Evolutionary conservation across 2,113 vertebrate genomes (phyloP).

Genomic region (Rhynchopsitta pachyrhyncha): DNA sequence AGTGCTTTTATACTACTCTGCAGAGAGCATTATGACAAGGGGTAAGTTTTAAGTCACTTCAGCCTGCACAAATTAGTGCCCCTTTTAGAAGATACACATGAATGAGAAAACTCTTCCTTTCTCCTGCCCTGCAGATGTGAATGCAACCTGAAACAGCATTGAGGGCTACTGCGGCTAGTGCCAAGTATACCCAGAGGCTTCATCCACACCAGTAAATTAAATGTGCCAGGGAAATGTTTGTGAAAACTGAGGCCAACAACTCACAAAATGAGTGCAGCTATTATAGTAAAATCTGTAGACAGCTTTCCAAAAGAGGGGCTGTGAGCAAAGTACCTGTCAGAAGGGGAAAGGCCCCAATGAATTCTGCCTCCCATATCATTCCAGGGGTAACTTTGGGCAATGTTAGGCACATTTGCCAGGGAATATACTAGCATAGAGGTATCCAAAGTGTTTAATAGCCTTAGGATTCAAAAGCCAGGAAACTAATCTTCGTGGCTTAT

Average conservation of each 20-base stretch:
- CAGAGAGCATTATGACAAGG: background rate
- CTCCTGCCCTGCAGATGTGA: background rate
- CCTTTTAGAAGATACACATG: background rate
- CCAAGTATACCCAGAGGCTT: background rate
- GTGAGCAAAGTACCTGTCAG: background rate
- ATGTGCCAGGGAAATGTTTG: background rate
- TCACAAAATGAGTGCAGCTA: background rate
- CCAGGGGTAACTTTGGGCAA: background rate
- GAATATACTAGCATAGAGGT: background rate
- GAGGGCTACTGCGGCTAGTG: background rate
- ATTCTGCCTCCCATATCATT: background rate
- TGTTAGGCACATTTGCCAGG: background rate
- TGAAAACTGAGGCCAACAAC: background rate
- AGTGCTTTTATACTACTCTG: background rate
- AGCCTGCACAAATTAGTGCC: background rate
- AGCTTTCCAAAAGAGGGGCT: background rate
- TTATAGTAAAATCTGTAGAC: background rate
- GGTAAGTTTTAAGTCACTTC: background rate
- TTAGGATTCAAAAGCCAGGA: background rate
- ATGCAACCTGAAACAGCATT: background rate
- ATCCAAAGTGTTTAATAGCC: background rate
- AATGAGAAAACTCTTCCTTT: background rate
- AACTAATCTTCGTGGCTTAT: background rate
- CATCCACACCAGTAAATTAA: background rate
- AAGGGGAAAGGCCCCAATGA: background rate